phyloP scores from a whole-genome alignment of 2,113 vertebrate genomes.

The Scomber japonicus region DNA sequence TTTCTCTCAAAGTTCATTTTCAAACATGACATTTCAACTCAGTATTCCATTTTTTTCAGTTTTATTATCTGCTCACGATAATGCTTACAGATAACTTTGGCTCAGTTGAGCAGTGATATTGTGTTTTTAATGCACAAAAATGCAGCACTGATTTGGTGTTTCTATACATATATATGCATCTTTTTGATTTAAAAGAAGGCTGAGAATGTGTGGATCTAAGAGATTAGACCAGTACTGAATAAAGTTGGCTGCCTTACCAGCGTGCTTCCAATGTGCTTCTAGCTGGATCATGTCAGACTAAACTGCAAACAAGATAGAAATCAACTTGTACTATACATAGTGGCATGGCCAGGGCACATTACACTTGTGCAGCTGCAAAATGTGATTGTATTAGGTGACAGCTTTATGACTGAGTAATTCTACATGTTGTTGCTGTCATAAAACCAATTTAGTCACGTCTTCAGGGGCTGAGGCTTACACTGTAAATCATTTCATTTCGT shows the following conservation, averaged over 20 bases:
- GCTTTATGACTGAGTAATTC: slow-evolving; percentile 39
- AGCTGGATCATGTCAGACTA: not conserved
- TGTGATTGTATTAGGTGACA: slow-evolving; percentile 34
- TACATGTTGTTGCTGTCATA: slow-evolving; percentile 42
- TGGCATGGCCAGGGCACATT: not conserved
- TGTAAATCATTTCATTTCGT: slow-evolving; percentile 41
- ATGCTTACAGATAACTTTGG: not conserved
- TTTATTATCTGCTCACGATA: not conserved
- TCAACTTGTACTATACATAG: not conserved
- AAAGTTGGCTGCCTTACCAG: not conserved
- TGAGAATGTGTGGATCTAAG: not conserved
- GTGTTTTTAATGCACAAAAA: not conserved
- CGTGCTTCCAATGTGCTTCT: not conserved
- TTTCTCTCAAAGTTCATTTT: slow-evolving; percentile 2
- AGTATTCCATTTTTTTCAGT: not conserved
- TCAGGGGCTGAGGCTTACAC: slow-evolving; percentile 4
- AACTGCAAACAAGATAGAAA: slow-evolving; percentile 10
- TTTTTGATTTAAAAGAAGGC: not conserved
- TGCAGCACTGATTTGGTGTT: not conserved
- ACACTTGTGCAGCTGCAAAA: not conserved
- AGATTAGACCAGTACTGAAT: not conserved
- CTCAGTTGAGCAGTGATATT: not conserved
- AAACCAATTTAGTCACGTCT: slow-evolving; percentile 40
- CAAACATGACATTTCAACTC: slow-evolving; percentile 22
- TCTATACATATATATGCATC: not conserved